Evolutionary conservation across 2,113 vertebrate genomes (phyloP).

Genomic region (Catharus fuscescens): DNA sequence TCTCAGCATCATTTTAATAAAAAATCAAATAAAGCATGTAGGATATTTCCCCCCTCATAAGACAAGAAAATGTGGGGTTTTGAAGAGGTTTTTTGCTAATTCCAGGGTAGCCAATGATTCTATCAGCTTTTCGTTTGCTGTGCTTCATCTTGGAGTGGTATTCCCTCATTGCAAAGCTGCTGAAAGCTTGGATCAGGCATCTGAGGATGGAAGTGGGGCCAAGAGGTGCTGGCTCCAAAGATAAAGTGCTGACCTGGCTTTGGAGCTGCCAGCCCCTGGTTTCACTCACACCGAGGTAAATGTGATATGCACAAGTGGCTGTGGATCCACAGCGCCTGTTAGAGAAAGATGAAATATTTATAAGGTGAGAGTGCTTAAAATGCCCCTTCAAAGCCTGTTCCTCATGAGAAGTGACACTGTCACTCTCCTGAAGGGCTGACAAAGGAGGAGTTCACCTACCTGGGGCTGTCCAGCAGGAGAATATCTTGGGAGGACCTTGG

Average conservation of each 20-base stretch:
- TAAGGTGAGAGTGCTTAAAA: neutral
- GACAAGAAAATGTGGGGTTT: rapidly evolving
- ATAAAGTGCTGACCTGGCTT: neutral
- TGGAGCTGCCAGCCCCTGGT: neutral
- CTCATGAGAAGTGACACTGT: neutral
- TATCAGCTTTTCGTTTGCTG: neutral
- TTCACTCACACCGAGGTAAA: neutral
- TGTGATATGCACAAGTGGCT: neutral
- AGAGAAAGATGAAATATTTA: neutral
- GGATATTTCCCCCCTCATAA: rapidly evolving
- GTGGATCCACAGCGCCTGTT: neutral
- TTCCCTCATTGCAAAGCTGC: neutral
- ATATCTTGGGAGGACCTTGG: neutral
- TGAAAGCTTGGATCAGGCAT: neutral
- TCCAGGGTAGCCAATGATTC: neutral
- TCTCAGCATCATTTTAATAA: neutral
- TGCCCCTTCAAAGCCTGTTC: neutral
- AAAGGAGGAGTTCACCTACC: neutral
- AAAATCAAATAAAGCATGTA: neutral
- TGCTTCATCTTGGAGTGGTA: neutral
- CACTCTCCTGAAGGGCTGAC: neutral
- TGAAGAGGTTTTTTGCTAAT: neutral
- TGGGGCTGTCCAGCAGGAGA: neutral
- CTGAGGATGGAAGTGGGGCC: neutral
- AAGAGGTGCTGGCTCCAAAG: neutral